These are phyloP conservation scores for Coelopa frigida DNA, from an alignment of 1,140 invertebrate genomes.

Conservation along the genomic window DNA sequence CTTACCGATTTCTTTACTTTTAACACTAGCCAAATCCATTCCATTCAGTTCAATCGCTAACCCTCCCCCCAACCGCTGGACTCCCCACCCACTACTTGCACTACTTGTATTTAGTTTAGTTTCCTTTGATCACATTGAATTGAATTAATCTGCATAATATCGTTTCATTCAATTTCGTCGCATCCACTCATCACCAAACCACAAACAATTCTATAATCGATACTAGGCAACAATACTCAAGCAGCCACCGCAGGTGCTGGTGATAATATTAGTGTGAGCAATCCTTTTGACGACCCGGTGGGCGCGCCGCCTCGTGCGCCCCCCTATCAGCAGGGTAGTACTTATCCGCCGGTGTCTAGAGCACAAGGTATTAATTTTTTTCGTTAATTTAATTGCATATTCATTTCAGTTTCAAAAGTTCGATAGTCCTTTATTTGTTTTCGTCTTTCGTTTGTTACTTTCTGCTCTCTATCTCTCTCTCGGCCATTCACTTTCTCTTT, in stretches of 20 bases:
- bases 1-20: too few relatives aligned
- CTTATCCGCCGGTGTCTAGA: conserved; percentile 45
- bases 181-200: background rate
- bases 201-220: conserved; percentile 2
- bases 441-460: conserved; percentile 10
- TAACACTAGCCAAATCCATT: too few relatives aligned
- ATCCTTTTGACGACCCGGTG: conserved; percentile 72
- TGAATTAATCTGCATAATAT: conserved; percentile 2
- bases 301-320: conserved; percentile 32
- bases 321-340: conserved; percentile 43
- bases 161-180: too few relatives aligned
- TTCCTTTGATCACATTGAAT: too few relatives aligned
- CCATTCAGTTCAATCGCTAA: conserved; percentile 1
- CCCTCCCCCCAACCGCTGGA: conserved; percentile 3
- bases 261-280: conserved; percentile 71
- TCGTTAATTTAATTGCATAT: conserved; percentile 21
- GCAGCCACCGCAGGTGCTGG: conserved; percentile 44
- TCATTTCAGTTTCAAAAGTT: conserved; percentile 3
- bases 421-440: conserved; percentile 21
- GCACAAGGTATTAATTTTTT: conserved; percentile 40
- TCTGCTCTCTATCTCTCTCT: background rate
- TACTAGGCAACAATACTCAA: conserved; percentile 33
- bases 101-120: too few relatives aligned
- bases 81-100: too few relatives aligned
- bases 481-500: too few relatives aligned